Evolutionary conservation across 2,113 vertebrate species (phyloP).

Genomic region (Gobio gobio): DNA sequence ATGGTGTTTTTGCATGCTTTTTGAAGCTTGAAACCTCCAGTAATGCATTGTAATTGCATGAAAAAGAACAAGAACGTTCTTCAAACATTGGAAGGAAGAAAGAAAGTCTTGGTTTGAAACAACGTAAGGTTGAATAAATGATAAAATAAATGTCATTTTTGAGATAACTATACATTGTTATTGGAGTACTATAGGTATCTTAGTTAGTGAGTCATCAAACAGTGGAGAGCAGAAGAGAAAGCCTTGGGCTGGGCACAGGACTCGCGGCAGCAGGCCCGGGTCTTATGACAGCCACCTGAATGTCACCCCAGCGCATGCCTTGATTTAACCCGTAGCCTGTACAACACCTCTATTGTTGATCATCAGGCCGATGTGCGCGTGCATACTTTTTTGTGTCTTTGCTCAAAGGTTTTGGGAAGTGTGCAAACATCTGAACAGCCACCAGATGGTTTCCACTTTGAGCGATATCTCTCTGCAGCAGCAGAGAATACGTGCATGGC

Average conservation of each 20-base stretch:
- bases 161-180: background rate
- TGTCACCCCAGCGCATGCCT: constrained; percentile 60
- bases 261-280: constrained; percentile 36
- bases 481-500: constrained; percentile 41
- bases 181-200: background rate
- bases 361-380: background rate
- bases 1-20: background rate
- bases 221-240: background rate
- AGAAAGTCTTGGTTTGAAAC: background rate
- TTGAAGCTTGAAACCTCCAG: background rate
- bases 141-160: background rate
- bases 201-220: background rate
- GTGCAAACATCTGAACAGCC: constrained; percentile 31
- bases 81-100: background rate
- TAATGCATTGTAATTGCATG: background rate
- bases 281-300: constrained; percentile 77
- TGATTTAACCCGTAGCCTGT: constrained; percentile 49
- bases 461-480: background rate
- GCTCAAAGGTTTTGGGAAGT: constrained; percentile 23
- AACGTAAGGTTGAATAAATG: background rate
- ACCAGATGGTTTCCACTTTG: constrained; percentile 14
- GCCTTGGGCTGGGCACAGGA: constrained; percentile 55
- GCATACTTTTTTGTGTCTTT: background rate
- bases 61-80: background rate
- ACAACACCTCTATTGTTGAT: constrained; percentile 66